Percentiles rank a stretch among this genome's conserved stretches.
These are phyloP conservation scores for Eupithecia subumbrata DNA, from an alignment of 2,888 invertebrate species.

Conservation along the genomic window DNA sequence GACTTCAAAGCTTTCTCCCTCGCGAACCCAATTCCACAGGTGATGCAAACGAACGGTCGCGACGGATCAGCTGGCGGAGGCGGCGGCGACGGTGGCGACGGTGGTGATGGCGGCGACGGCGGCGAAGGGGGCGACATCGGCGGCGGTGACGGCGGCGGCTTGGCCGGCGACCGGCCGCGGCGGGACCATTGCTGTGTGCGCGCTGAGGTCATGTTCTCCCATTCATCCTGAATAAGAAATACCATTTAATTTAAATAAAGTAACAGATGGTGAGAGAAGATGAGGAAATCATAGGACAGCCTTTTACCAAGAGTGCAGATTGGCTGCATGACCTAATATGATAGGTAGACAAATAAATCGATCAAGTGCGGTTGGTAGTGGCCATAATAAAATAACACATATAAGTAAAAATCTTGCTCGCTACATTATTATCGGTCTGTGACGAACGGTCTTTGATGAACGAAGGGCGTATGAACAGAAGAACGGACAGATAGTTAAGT, in stretches of 20 bases:
- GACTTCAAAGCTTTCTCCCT: slow-evolving; percentile 92
- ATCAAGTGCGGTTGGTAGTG: no score
- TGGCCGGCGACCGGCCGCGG: slow-evolving; percentile 56
- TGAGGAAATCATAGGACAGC: neutral
- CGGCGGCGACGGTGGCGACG: slow-evolving; percentile 52
- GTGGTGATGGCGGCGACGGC: slow-evolving; percentile 50
- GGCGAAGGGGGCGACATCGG: slow-evolving; percentile 48
- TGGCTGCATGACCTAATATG: neutral
- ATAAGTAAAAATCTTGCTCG: no score
- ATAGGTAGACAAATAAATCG: no score
- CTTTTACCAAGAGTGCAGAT: neutral
- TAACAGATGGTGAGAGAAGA: neutral
- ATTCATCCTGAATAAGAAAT: slow-evolving; percentile 61
- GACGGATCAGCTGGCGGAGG: slow-evolving; percentile 84
- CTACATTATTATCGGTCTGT: neutral
- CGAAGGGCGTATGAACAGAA: neutral
- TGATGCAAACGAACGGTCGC: slow-evolving; percentile 91
- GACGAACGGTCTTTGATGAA: neutral
- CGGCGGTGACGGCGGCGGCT: slow-evolving; percentile 57
- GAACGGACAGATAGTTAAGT: no score
- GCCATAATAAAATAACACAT: no score
- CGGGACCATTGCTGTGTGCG: slow-evolving; percentile 81
- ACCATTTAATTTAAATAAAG: neutral
- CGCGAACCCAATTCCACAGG: slow-evolving; percentile 88
- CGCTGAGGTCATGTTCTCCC: slow-evolving; percentile 81